Percentiles rank a stretch among this genome's conserved stretches.
Conservation (phyloP, 2,113 vertebrate genomes). For the Uropsilus gracilis region DNA sequence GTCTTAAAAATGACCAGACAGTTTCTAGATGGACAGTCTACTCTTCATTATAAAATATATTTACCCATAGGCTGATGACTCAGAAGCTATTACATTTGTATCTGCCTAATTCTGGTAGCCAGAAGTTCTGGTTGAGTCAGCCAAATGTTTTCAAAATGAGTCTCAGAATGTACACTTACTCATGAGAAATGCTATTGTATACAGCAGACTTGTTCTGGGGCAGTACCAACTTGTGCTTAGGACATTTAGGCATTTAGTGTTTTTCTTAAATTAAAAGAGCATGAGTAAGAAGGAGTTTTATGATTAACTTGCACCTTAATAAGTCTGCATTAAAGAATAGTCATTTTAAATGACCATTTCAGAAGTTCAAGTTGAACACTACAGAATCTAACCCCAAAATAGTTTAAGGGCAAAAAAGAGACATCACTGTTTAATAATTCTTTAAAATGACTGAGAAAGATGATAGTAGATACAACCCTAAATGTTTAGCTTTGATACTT, state of each 20-base stretch:
- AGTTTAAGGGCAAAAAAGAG: slow-evolving; percentile 22
- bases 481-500: neutral
- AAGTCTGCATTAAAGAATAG: slow-evolving; percentile 1
- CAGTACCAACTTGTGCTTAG: slow-evolving; percentile 65
- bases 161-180: slow-evolving; percentile 74
- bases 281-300: slow-evolving; percentile 54
- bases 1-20: slow-evolving; percentile 19
- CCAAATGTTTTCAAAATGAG: slow-evolving; percentile 79
- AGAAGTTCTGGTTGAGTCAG: slow-evolving; percentile 79
- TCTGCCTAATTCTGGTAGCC: slow-evolving; percentile 75
- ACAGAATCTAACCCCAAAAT: slow-evolving; percentile 25
- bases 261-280: slow-evolving; percentile 46
- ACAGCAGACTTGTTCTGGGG: slow-evolving; percentile 68
- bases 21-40: slow-evolving; percentile 49
- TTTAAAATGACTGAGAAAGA: slow-evolving; percentile 26
- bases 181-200: slow-evolving; percentile 65
- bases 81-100: slow-evolving; percentile 83
- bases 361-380: slow-evolving; percentile 44
- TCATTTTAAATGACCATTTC: slow-evolving; percentile 38
- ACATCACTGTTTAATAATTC: neutral
- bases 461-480: neutral
- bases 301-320: neutral
- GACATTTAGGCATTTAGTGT: slow-evolving; percentile 54
- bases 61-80: slow-evolving; percentile 82
- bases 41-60: slow-evolving; percentile 81